phyloP scores from a whole-genome alignment of 1,140 invertebrate genomes.

The Drosophila dunni region DNA sequence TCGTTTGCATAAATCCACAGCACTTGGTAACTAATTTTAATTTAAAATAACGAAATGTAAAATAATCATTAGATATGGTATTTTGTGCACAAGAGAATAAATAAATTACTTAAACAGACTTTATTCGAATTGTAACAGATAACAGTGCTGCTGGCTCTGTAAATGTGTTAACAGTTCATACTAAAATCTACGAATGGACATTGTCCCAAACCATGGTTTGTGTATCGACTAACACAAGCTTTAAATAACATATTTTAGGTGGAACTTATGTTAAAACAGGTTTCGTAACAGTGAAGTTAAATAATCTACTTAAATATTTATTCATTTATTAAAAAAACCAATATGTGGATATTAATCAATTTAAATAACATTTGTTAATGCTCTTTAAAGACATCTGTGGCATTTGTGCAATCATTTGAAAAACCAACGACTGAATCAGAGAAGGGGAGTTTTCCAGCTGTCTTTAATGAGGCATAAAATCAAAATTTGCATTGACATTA shows the following conservation, averaged over 20 bases:
- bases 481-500: conserved; percentile 47
- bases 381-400: neutral
- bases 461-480: conserved; percentile 51
- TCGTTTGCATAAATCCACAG: too few relatives aligned
- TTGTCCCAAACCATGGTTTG: conserved; percentile 40
- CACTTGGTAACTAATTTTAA: too few relatives aligned
- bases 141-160: neutral
- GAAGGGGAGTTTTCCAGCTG: neutral
- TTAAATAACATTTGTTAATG: conserved; percentile 1
- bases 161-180: neutral
- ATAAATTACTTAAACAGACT: too few relatives aligned
- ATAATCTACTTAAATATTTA: conserved; percentile 5
- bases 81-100: too few relatives aligned
- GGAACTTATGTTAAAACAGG: conserved; percentile 28
- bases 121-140: too few relatives aligned
- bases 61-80: too few relatives aligned
- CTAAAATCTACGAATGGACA: neutral
- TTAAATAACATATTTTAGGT: neutral
- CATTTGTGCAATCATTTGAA: conserved; percentile 7
- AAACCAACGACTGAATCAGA: neutral
- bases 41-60: too few relatives aligned
- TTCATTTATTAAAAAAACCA: neutral
- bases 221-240: conserved; percentile 28
- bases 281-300: neutral
- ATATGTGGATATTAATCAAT: conserved; percentile 11